phyloP scores from a whole-genome alignment of 2,113 vertebrate species.

The Nesoenas mayeri region DNA sequence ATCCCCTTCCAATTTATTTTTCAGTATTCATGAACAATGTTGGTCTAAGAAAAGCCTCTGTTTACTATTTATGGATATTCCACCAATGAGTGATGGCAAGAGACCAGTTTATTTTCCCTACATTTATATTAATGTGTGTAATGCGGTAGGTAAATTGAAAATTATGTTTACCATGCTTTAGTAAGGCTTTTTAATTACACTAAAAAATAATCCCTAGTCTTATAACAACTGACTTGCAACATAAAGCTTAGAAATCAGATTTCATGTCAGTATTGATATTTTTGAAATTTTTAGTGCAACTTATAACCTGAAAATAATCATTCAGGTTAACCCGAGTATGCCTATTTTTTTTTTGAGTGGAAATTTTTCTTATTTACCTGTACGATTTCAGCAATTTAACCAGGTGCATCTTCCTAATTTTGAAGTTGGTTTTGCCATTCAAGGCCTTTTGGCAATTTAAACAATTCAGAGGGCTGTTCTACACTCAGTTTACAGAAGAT shows the following conservation, averaged over 20 bases:
- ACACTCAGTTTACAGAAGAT: background rate
- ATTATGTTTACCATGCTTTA: background rate
- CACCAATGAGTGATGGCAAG: background rate
- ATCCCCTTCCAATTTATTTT: background rate
- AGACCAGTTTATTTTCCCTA: background rate
- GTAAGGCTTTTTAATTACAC: background rate
- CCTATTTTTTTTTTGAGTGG: background rate
- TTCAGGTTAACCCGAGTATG: background rate
- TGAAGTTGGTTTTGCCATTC: background rate
- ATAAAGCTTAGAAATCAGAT: background rate
- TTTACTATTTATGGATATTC: background rate
- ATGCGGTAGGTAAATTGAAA: background rate
- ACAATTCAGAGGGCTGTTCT: background rate
- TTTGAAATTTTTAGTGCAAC: background rate
- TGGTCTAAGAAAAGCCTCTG: background rate
- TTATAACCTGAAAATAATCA: background rate
- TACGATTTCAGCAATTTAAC: background rate
- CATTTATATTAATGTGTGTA: background rate
- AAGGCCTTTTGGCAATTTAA: background rate
- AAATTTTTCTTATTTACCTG: background rate
- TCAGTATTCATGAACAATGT: background rate
- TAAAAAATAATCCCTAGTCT: background rate
- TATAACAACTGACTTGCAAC: background rate
- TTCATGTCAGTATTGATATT: background rate
- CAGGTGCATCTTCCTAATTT: background rate